Conservation (phyloP, 2,113 vertebrate species). For the Microtus montanus region DNA sequence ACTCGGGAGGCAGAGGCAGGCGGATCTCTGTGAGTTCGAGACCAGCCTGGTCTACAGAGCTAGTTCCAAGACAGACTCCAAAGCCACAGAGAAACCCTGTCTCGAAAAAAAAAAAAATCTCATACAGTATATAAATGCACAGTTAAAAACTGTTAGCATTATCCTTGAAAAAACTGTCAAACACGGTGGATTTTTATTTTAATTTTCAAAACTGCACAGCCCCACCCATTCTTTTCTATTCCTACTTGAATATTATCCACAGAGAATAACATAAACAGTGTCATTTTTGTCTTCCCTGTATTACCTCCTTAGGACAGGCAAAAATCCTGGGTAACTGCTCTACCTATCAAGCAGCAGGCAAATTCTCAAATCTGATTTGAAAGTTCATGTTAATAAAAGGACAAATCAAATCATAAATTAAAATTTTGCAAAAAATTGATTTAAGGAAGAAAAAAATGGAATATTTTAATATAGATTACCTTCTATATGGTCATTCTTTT, state of each 20-base stretch:
- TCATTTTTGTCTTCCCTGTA: neutral
- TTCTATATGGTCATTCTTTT: conserved; percentile 26
- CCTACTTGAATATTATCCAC: conserved; percentile 17
- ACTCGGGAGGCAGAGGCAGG: too few relatives aligned
- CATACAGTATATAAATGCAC: neutral
- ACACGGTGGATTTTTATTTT: conserved; percentile 4
- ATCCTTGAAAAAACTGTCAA: conserved; percentile 8
- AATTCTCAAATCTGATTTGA: conserved; percentile 22
- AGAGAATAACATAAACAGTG: conserved; percentile 32
- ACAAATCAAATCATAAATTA: conserved; percentile 38
- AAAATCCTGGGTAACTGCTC: neutral
- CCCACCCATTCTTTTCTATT: neutral
- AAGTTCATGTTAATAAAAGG: conserved; percentile 16
- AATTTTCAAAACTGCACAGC: neutral
- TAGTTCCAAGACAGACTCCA: too few relatives aligned
- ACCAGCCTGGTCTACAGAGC: too few relatives aligned
- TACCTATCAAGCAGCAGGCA: neutral
- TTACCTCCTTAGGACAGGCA: neutral
- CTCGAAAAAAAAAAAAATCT: too few relatives aligned
- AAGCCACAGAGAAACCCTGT: too few relatives aligned
- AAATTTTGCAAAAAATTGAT: neutral
- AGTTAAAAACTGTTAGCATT: neutral
- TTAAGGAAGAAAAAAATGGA: neutral
- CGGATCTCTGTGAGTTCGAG: neutral
- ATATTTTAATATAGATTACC: conserved; percentile 68